Evolutionary conservation across 2,797 vertebrate species (phyloP).

Genomic region (Gymnocypris eckloni): DNA sequence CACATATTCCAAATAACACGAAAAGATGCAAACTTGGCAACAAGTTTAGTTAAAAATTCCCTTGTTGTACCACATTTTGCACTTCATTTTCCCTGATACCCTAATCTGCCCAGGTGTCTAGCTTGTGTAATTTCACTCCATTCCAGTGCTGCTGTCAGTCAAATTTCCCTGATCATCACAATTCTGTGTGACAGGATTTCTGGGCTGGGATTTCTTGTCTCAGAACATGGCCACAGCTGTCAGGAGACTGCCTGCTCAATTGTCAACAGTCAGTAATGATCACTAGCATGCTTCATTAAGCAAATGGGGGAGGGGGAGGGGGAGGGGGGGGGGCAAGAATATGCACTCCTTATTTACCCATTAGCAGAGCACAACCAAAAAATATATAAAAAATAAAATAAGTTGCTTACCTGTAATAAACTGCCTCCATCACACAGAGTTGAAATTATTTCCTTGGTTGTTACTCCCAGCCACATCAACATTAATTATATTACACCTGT

Average conservation of each 20-base stretch:
- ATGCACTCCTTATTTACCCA: neutral
- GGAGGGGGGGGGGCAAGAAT: neutral
- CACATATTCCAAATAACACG: neutral
- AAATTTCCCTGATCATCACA: neutral
- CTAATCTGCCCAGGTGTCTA: neutral
- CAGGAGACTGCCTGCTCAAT: neutral
- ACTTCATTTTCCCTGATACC: neutral
- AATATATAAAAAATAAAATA: neutral
- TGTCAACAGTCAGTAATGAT: neutral
- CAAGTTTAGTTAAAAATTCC: neutral
- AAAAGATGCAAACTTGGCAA: neutral
- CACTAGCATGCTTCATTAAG: neutral
- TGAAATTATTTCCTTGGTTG: neutral
- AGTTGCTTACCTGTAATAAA: neutral
- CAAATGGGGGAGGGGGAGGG: neutral
- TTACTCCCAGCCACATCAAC: neutral
- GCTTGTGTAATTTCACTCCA: neutral
- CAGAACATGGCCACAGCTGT: conserved; percentile 5
- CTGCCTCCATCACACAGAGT: neutral
- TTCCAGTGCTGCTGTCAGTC: neutral
- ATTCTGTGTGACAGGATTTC: neutral
- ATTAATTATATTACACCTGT: neutral
- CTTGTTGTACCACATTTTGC: neutral
- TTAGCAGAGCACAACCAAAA: neutral
- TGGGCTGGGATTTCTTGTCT: neutral